These are phyloP conservation scores for Neodiprion virginianus DNA, from an alignment of 1,140 invertebrate genomes.

Conservation along the genomic window DNA sequence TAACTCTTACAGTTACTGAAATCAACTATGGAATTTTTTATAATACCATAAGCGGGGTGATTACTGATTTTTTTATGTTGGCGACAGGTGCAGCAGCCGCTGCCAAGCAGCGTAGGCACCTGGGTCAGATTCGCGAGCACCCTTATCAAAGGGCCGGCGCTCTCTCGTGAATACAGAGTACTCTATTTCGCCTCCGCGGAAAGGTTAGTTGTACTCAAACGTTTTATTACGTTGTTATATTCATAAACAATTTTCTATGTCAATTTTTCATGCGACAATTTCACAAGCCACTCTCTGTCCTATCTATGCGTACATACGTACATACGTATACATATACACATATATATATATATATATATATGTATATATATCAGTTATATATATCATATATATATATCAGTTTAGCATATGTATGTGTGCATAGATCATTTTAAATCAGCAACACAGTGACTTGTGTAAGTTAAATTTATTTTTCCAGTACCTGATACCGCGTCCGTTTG, in stretches of 20 bases:
- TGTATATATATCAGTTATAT: not conserved
- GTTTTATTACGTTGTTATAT: conserved; percentile 40
- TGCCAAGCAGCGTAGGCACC: conserved; percentile 77
- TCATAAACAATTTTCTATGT: conserved; percentile 27
- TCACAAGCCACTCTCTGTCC: not conserved
- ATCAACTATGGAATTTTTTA: conserved; percentile 6
- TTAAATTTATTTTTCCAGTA: not conserved
- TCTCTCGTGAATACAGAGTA: conserved; percentile 69
- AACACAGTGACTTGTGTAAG: not conserved
- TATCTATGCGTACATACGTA: conserved; percentile 15
- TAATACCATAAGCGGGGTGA: conserved; percentile 24
- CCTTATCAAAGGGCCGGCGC: conserved; percentile 91
- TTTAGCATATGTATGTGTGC: not conserved
- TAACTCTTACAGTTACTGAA: conserved; percentile 2
- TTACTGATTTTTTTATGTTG: conserved; percentile 57
- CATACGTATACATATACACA: not conserved
- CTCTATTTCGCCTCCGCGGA: conserved; percentile 48
- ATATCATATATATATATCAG: not conserved
- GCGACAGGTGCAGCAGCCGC: conserved; percentile 75
- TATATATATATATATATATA: conserved; percentile 14
- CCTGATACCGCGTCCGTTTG: not conserved
- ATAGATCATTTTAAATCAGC: conserved; percentile 6
- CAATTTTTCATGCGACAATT: conserved; percentile 24
- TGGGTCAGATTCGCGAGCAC: conserved; percentile 87
- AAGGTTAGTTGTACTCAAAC: conserved; percentile 58